Percentiles rank a stretch among this genome's conserved stretches.
phyloP scores from a whole-genome alignment of 1,140 invertebrate genomes.

The Coptotermes formosanus region DNA sequence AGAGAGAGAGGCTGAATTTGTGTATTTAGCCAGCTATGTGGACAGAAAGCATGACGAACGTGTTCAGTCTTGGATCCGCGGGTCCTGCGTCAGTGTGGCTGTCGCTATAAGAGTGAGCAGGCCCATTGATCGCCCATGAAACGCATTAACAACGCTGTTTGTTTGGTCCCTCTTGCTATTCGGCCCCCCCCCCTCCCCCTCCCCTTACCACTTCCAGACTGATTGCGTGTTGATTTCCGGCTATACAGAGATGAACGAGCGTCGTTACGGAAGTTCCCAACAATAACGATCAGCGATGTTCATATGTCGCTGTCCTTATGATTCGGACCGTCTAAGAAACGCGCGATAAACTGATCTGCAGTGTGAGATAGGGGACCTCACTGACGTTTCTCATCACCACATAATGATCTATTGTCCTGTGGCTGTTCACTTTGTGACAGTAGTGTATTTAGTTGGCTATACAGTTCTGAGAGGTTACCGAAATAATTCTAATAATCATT shows the following conservation, averaged over 20 bases:
- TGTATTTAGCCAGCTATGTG: too few species aligned
- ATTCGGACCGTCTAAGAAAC: neutral
- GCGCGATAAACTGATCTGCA: neutral
- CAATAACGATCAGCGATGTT: neutral
- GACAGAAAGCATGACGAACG: too few species aligned
- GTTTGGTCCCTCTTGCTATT: neutral
- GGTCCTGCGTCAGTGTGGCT: neutral
- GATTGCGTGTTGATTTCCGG: conserved; percentile 14
- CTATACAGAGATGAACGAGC: conserved; percentile 3
- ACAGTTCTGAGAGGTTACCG: neutral
- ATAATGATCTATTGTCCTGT: neutral
- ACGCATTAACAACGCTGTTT: conserved; percentile 6
- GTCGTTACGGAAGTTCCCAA: neutral
- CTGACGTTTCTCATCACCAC: neutral
- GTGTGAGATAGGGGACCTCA: neutral
- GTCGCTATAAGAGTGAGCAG: neutral
- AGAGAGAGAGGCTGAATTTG: too few species aligned
- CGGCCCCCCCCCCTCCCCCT: too few species aligned
- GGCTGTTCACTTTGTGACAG: neutral
- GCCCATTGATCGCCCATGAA: neutral
- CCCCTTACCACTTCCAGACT: neutral
- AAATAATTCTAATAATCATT: too few species aligned
- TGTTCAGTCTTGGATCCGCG: neutral
- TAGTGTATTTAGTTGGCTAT: neutral
- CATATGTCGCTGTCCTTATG: neutral